phyloP scores from a whole-genome alignment of 2,113 vertebrate species.

The Scomber japonicus region DNA sequence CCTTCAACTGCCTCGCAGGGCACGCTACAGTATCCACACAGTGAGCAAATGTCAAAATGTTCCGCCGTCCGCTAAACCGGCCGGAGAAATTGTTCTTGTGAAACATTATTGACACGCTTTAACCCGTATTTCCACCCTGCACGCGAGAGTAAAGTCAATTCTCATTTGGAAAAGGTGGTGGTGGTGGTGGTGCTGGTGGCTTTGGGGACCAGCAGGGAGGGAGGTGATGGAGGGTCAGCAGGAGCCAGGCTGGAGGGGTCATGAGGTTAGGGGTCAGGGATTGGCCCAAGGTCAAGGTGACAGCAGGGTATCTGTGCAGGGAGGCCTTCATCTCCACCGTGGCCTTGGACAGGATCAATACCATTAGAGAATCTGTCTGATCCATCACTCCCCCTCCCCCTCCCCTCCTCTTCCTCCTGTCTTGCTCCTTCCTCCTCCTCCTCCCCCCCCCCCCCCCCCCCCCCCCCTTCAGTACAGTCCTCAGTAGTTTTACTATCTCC shows the following conservation, averaged over 20 bases:
- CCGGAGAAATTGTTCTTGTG: slow-evolving; percentile 94
- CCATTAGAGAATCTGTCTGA: slow-evolving; percentile 87
- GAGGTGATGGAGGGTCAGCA: slow-evolving; percentile 41
- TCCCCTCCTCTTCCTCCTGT: slow-evolving; percentile 31
- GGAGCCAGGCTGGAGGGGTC: slow-evolving; percentile 27
- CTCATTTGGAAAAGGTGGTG: slow-evolving; percentile 87
- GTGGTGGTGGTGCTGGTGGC: not conserved
- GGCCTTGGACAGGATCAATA: slow-evolving; percentile 93
- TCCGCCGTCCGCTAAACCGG: slow-evolving; percentile 85
- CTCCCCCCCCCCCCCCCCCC: not conserved
- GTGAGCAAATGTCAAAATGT: slow-evolving; percentile 92
- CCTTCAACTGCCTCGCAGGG: slow-evolving; percentile 89
- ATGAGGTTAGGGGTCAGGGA: slow-evolving; percentile 84
- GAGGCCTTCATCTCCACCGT: slow-evolving; percentile 88
- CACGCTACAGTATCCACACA: slow-evolving; percentile 70
- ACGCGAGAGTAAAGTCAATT: slow-evolving; percentile 87
- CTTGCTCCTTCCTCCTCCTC: not conserved
- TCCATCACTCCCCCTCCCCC: slow-evolving; percentile 74
- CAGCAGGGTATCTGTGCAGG: slow-evolving; percentile 84
- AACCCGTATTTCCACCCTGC: slow-evolving; percentile 91
- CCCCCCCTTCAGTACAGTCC: not conserved
- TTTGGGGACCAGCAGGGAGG: slow-evolving; percentile 3
- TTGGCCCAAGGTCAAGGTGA: slow-evolving; percentile 95
- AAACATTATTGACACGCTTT: slow-evolving; percentile 98
- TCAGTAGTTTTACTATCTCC: slow-evolving; percentile 42